Conservation (phyloP, 2,113 vertebrate species). For the Sitta europaea region DNA sequence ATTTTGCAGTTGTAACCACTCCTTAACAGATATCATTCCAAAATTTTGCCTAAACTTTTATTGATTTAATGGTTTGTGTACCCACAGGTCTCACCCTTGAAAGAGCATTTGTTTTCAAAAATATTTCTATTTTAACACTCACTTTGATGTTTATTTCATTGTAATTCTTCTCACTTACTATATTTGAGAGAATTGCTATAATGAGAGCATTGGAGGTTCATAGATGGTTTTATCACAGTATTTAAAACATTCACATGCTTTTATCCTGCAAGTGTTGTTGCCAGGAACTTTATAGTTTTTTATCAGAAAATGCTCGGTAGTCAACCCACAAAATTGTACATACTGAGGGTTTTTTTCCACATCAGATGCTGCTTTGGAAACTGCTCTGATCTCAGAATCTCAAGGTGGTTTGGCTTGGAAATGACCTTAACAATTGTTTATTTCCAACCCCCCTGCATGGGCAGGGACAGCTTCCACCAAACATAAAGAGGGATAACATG, state of each 20-base stretch:
- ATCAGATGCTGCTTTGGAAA: neutral
- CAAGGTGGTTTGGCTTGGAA: neutral
- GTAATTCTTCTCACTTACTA: neutral
- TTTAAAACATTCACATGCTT: neutral
- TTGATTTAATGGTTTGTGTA: neutral
- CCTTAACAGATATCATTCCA: neutral
- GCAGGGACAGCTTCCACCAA: neutral
- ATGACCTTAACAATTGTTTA: neutral
- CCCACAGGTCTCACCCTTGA: neutral
- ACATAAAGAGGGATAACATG: neutral
- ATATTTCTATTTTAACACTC: neutral
- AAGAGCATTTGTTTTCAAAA: constrained; percentile 14
- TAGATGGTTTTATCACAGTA: neutral
- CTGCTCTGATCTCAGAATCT: neutral
- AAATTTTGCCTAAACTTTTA: neutral
- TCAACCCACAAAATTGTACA: neutral
- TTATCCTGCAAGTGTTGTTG: neutral
- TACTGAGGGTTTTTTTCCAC: fast-evolving
- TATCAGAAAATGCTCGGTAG: neutral
- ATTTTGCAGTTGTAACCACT: neutral
- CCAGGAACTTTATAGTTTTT: neutral
- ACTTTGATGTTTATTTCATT: neutral
- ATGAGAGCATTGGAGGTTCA: neutral
- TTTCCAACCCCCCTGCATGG: neutral
- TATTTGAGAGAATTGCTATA: neutral